These are phyloP conservation scores for Hemicrepidius hirtus DNA, from an alignment of 2,888 invertebrate species.

Conservation along the genomic window DNA sequence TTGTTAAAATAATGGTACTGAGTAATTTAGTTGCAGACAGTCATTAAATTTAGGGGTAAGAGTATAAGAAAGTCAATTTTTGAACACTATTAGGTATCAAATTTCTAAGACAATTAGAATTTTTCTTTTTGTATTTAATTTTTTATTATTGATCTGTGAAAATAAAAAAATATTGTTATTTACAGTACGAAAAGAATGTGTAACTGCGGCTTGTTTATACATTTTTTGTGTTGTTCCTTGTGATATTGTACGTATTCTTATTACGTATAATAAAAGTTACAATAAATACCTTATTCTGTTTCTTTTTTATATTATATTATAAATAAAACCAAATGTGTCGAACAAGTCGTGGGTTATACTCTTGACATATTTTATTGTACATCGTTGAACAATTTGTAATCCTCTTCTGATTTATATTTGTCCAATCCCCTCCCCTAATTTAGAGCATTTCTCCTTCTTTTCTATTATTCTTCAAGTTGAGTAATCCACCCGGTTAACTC, in stretches of 20 bases:
- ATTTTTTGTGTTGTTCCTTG: constrained; percentile 36
- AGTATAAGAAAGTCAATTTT: constrained; percentile 22
- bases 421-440: too few species aligned
- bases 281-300: background rate
- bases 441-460: too few species aligned
- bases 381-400: too few species aligned
- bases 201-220: constrained; percentile 28
- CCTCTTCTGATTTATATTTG: too few species aligned
- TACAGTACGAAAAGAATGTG: background rate
- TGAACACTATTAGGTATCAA: constrained; percentile 1
- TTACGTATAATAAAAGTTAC: constrained; percentile 31
- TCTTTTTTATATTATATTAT: background rate
- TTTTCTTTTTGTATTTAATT: background rate
- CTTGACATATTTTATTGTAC: too few species aligned
- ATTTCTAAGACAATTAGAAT: background rate
- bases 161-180: background rate
- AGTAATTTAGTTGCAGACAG: constrained; percentile 22
- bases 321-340: too few species aligned
- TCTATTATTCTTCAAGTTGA: too few species aligned
- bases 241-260: constrained; percentile 28
- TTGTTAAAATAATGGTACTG: constrained; percentile 24
- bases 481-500: too few species aligned
- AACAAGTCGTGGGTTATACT: too few species aligned
- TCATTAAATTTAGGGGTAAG: constrained; percentile 25
- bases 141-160: background rate